Conservation (phyloP, 1,140 invertebrate species). For the Drosophila nikananu region DNA sequence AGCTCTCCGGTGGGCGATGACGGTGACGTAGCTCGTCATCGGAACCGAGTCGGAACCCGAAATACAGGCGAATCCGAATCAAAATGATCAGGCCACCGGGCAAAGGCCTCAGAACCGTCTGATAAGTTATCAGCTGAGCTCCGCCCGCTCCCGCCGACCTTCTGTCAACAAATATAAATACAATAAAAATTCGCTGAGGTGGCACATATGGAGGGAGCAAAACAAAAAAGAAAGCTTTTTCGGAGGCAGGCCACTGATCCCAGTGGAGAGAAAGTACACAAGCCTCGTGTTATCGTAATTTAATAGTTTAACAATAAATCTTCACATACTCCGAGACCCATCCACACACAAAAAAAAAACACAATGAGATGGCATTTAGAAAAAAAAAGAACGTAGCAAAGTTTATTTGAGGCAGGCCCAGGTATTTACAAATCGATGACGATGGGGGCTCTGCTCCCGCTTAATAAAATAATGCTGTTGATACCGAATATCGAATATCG, state of each 20-base stretch:
- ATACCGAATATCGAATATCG: not conserved
- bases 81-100: slow-evolving; percentile 51
- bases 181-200: slow-evolving; percentile 10
- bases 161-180: slow-evolving; percentile 23
- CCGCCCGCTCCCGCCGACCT: slow-evolving; percentile 9
- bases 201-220: slow-evolving; percentile 8
- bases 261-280: not conserved
- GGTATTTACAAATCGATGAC: slow-evolving; percentile 50
- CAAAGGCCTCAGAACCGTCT: slow-evolving; percentile 39
- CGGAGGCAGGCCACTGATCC: slow-evolving; percentile 11
- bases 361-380: slow-evolving; percentile 9
- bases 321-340: not conserved
- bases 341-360: not conserved
- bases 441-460: slow-evolving; percentile 24
- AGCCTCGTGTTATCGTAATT: not conserved
- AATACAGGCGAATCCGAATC: slow-evolving; percentile 21
- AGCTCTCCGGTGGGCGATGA: slow-evolving; percentile 24
- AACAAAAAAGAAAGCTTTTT: slow-evolving; percentile 1
- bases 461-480: slow-evolving; percentile 27
- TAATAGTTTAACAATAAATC: not conserved
- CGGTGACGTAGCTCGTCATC: slow-evolving; percentile 27
- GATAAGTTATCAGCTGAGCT: slow-evolving; percentile 39
- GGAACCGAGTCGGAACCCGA: slow-evolving; percentile 19
- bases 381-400: slow-evolving; percentile 53
- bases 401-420: slow-evolving; percentile 53